Evolutionary conservation across 2,888 invertebrate species (phyloP), one percentile per base, ranked within the genome.

Genomic region (Eumacrocentrus americanus): DNA sequence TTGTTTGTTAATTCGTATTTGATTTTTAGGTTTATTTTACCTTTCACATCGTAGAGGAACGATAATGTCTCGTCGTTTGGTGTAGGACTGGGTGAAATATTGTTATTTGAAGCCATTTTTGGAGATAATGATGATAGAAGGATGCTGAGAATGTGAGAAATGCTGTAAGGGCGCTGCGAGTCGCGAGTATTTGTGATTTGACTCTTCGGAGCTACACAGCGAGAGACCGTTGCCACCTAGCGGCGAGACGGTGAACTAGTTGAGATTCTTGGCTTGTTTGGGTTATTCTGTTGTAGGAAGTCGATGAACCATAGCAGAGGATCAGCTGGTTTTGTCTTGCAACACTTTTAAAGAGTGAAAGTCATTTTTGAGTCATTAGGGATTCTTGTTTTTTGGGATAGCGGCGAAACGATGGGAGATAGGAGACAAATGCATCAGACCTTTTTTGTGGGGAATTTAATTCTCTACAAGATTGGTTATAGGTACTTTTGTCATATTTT

Each of bases 241-340:
- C 29, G 29, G 29, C 9, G 29, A 9, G 9, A 6, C 5, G 29
- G 5, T 4, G 29, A 29, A 29, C 29, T 29, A 29, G 4, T 9
- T 68, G 29, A 29, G 4, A 6, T 29, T 29, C 79, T 83, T 0
- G 90, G 91, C 73, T 88, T 88, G 74, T 89, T 90, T 2, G 91
- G 91, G 81, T 93, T 92, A 78, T 92, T 88, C 40, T 84, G 80
- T 4, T 89, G 81, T 38, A 94, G 81, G 86, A 91, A 89, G 66
- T 92, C 89, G 1, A 91, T 92, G 40, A 94, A 81, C 89, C 90
- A 92, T 23, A 88, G 76, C 37, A 93, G 81, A 0, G 94, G 93
- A 77, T 94, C 91, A 0, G 84, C 82, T 0, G 94, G 94, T 65
- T 89, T 89, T 70, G 85, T 84, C 81, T 87, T 79, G 70, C 89